Evolutionary conservation across 2,113 vertebrate genomes (phyloP).

Genomic region (Cathartes aura): DNA sequence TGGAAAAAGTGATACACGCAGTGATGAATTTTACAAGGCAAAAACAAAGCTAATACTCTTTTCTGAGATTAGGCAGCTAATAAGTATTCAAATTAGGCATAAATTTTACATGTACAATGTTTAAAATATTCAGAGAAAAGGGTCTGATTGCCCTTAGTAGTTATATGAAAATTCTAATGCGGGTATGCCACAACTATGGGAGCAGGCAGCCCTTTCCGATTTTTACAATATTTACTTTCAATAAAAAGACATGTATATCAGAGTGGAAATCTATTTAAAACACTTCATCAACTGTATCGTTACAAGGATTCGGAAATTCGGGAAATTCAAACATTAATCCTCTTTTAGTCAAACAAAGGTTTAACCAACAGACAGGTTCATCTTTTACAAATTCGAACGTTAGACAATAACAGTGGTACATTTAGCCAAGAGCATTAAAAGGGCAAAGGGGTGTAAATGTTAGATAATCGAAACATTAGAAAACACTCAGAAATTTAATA

Average conservation of each 20-base stretch:
- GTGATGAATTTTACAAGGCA: conserved; percentile 91
- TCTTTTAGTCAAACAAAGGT: conserved; percentile 66
- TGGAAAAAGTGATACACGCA: conserved; percentile 75
- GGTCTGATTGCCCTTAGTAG: conserved; percentile 93
- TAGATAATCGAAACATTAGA: conserved; percentile 40
- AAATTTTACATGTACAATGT: conserved; percentile 99
- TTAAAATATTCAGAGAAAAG: conserved; percentile 99
- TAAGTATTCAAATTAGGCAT: conserved; percentile 99
- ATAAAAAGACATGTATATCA: conserved; percentile 45
- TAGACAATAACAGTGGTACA: conserved; percentile 54
- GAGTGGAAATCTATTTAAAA: conserved; percentile 64
- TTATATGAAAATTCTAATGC: conserved; percentile 95
- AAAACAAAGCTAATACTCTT: conserved; percentile 91
- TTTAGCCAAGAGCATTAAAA: conserved; percentile 62
- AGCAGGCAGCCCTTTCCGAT: conserved; percentile 75
- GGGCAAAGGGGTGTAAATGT: conserved; percentile 32
- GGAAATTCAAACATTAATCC: conserved; percentile 63
- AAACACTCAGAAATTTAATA: conserved; percentile 58
- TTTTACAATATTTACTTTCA: conserved; percentile 72
- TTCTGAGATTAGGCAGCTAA: conserved; percentile 94
- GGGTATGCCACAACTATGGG: conserved; percentile 76
- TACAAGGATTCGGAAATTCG: conserved; percentile 51
- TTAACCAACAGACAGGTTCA: conserved; percentile 64
- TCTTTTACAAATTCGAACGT: conserved; percentile 54
- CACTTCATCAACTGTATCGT: conserved; percentile 56